phyloP scores from a whole-genome alignment of 2,113 vertebrate genomes.

The Oryctolagus cuniculus region DNA sequence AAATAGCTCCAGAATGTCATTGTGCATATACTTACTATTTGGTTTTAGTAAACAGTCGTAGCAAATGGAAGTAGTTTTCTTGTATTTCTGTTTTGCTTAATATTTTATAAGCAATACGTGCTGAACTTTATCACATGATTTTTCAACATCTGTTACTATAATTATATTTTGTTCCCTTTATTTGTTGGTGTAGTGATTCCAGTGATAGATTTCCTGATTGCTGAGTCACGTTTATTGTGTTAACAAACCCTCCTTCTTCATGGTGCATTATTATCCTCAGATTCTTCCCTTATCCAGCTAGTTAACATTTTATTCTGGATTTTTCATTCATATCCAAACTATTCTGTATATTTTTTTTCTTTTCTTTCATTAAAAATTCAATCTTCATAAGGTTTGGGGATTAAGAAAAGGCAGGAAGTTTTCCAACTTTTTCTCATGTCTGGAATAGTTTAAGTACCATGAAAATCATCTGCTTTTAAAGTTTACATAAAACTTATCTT shows the following conservation, averaged over 20 bases:
- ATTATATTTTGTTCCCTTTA: constrained; percentile 40
- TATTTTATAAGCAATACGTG: constrained; percentile 55
- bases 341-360: background rate
- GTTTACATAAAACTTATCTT: constrained; percentile 23
- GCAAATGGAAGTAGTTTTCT: constrained; percentile 57
- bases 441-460: constrained; percentile 63
- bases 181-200: constrained; percentile 28
- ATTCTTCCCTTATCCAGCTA: constrained; percentile 31
- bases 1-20: constrained; percentile 41
- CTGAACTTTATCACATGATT: constrained; percentile 59
- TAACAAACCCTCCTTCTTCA: background rate
- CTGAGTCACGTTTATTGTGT: constrained; percentile 27
- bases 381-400: constrained; percentile 53
- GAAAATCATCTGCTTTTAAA: constrained; percentile 59
- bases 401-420: constrained; percentile 67
- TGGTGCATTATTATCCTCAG: constrained; percentile 21
- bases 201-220: constrained; percentile 24
- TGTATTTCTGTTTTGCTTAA: constrained; percentile 51
- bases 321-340: constrained; percentile 38
- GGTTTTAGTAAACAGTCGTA: constrained; percentile 51
- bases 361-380: constrained; percentile 58
- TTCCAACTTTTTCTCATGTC: constrained; percentile 60
- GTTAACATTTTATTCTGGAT: constrained; percentile 62
- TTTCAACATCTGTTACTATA: constrained; percentile 36
- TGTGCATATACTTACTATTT: constrained; percentile 23